Conservation (phyloP, 1,140 invertebrate genomes). For the Hyles vespertilio region DNA sequence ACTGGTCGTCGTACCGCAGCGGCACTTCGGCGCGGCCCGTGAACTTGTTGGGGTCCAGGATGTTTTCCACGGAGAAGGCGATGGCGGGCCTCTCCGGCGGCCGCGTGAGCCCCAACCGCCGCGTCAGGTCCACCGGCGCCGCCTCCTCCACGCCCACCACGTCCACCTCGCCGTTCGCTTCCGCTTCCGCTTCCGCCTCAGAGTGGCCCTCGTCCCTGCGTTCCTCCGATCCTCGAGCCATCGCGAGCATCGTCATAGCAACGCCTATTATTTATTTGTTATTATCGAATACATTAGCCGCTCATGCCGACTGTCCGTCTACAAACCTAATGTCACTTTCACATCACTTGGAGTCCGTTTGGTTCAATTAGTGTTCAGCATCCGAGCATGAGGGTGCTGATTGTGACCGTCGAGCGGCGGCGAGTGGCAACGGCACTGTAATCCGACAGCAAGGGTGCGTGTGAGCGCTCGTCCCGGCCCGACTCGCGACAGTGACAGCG, state of each 20-base stretch:
- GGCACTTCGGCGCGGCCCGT: slow-evolving; percentile 78
- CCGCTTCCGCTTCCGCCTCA: slow-evolving; percentile 44
- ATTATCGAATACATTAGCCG: slow-evolving; percentile 11
- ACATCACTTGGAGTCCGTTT: slow-evolving; percentile 9
- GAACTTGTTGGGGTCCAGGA: slow-evolving; percentile 93
- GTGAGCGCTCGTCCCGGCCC: slow-evolving; percentile 35
- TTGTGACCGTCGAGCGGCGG: neutral
- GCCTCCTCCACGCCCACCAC: slow-evolving; percentile 68
- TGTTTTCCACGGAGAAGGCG: slow-evolving; percentile 94
- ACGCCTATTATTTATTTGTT: slow-evolving; percentile 39
- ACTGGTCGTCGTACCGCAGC: slow-evolving; percentile 64
- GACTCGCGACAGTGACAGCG: slow-evolving; percentile 43
- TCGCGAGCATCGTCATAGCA: slow-evolving; percentile 73
- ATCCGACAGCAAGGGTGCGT: slow-evolving; percentile 27
- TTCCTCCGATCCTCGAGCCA: slow-evolving; percentile 65
- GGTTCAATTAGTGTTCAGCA: neutral
- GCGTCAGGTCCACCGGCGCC: slow-evolving; percentile 62
- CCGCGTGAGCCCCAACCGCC: slow-evolving; percentile 56
- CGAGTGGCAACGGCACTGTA: slow-evolving; percentile 25
- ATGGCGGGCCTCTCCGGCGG: slow-evolving; percentile 69
- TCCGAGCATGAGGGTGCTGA: too few species aligned
- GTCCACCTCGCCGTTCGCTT: slow-evolving; percentile 58
- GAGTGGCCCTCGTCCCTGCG: slow-evolving; percentile 43
- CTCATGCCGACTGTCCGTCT: neutral
- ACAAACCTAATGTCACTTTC: slow-evolving; percentile 31